phyloP scores from a whole-genome alignment of 2,113 vertebrate genomes.

The Thunnus thynnus region DNA sequence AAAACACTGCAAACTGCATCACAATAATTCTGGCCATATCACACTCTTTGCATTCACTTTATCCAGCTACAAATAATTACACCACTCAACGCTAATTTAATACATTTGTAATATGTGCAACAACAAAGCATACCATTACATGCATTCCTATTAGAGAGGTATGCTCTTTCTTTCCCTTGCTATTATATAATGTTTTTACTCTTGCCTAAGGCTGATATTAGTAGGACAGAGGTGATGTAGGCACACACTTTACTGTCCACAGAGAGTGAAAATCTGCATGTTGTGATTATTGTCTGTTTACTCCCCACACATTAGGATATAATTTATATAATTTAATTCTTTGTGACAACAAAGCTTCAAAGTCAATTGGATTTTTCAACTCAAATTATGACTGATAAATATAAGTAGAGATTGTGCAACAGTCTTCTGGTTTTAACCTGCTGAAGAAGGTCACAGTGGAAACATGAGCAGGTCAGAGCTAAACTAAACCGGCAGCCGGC shows the following conservation, averaged over 20 bases:
- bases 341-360: neutral
- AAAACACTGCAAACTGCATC: too few species aligned
- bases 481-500: neutral
- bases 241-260: neutral
- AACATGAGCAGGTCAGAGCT: neutral
- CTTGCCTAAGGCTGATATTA: neutral
- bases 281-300: neutral
- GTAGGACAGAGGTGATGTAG: neutral
- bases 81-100: neutral
- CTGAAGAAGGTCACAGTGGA: neutral
- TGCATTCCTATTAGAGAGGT: neutral
- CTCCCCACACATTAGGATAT: neutral
- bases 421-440: neutral
- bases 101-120: neutral
- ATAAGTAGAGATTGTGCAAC: neutral
- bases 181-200: neutral
- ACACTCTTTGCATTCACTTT: neutral
- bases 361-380: neutral
- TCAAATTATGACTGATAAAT: neutral
- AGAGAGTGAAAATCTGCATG: neutral
- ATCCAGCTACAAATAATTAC: neutral
- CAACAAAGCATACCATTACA: neutral
- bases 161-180: neutral
- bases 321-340: too few species aligned
- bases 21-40: too few species aligned